Evolutionary conservation across 2,888 invertebrate species (phyloP), one percentile per base, ranked within the genome.

Genomic region (Epirrita christyi): DNA sequence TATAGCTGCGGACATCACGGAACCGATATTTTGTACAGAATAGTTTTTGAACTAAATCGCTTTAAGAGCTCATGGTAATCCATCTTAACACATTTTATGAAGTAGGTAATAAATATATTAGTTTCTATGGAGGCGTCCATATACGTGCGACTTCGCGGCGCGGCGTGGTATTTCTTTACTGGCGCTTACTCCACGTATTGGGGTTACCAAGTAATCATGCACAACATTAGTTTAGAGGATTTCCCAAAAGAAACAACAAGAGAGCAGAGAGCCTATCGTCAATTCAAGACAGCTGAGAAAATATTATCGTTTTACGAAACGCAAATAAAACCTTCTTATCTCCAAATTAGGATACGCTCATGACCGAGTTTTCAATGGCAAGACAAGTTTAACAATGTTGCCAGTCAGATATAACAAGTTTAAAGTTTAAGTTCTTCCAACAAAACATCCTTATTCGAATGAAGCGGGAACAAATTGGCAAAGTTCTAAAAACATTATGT

Each of bases 341-440:
- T 13, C 46, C 32, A 32, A 38, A 48, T 11, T 10, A 41, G 32
- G 29, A 15, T 10, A 14, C 28, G 21, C 32, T 28, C 11, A 11
- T 55, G 55, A 38, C 55, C 44, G 32, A 42, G 43, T 41, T 50
- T 42, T 50, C 50, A 50, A 64, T 53, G 61, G 55, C 56, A 15
- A 48, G 40, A 14, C 28, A n/a, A 43, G 46, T 45, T 44, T 11
- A 32, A 21, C 27, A 38, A 14, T 38, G 14, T 5, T 3, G 14
- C 13, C 6, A 38, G 8, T 4, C 14, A 14, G 6, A 38, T 2
- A 38, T 38, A 7, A 32, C 32, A 14, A 21, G 21, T 21, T 21
- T 8, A 13, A 38, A 38, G 38, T 11, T 36, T 36, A 36, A 36
- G 5, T 11, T 38, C 7, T 14, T 27, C 9, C 10, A 27, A 2